Percentiles rank a stretch among this genome's conserved stretches.
Conservation (phyloP, 2,797 vertebrate species). For the Sebastes miniatus region DNA sequence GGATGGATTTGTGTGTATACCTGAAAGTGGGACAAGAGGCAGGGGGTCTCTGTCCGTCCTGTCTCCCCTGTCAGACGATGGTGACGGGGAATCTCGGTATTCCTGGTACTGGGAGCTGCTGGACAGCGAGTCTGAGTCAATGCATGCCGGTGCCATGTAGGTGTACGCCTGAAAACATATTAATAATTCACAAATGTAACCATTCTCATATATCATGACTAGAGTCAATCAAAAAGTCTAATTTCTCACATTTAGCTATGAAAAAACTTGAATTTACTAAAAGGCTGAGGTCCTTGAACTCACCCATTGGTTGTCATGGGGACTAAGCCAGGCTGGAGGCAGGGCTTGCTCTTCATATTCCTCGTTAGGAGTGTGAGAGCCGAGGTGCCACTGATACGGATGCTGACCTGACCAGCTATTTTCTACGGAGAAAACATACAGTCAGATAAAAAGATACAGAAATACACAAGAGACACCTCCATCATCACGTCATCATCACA, state of each 20-base stretch:
- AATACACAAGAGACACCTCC: neutral
- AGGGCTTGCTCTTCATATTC: conserved; percentile 60
- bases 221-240: neutral
- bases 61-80: conserved; percentile 57
- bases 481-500: neutral
- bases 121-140: conserved; percentile 85
- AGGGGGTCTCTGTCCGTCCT: conserved; percentile 52
- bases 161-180: conserved; percentile 59
- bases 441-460: neutral
- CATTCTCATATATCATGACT: neutral
- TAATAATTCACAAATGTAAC: neutral
- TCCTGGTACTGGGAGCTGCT: conserved; percentile 81
- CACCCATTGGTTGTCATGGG: conserved; percentile 73
- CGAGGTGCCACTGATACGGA: conserved; percentile 78
- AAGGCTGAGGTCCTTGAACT: conserved; percentile 32
- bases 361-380: conserved; percentile 44
- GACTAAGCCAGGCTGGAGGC: conserved; percentile 57
- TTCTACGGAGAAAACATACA: conserved; percentile 55
- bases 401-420: conserved; percentile 80
- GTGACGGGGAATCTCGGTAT: conserved; percentile 76
- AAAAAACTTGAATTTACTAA: neutral
- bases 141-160: conserved; percentile 57
- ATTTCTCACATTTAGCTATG: neutral
- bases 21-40: conserved; percentile 72
- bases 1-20: conserved; percentile 37